These are phyloP conservation scores for Heliconius hewitsoni DNA, from an alignment of 1,140 invertebrate species.

Conservation along the genomic window DNA sequence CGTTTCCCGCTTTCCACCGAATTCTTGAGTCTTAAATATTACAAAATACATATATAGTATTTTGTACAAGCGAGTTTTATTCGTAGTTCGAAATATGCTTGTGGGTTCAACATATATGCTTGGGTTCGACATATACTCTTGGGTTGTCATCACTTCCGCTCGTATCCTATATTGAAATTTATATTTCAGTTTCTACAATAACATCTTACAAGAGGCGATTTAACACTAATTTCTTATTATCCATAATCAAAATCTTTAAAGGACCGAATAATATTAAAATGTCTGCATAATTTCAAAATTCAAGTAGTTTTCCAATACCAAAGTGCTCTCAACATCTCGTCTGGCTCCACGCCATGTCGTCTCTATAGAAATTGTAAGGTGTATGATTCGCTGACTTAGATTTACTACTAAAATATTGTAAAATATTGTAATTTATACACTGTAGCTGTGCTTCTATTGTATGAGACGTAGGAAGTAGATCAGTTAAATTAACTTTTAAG, in stretches of 20 bases:
- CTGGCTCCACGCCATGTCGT: slow-evolving; percentile 6
- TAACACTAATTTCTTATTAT: not conserved
- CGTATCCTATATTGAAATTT: not conserved
- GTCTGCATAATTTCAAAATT: slow-evolving; percentile 8
- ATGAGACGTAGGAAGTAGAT: not conserved
- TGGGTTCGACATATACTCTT: no score
- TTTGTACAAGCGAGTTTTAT: no score
- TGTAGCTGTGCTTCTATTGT: not conserved
- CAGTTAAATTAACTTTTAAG: not conserved
- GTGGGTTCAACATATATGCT: no score
- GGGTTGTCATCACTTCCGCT: not conserved
- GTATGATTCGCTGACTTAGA: slow-evolving; percentile 8
- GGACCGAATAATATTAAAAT: slow-evolving; percentile 7
- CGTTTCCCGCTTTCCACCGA: no score
- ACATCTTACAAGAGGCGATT: not conserved
- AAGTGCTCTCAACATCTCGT: slow-evolving; percentile 4
- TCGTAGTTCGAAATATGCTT: no score
- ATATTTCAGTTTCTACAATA: not conserved
- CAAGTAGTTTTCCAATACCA: slow-evolving; percentile 1
- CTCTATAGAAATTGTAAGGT: slow-evolving; percentile 4
- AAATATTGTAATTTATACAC: slow-evolving; percentile 7
- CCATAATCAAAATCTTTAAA: not conserved
- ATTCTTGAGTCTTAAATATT: no score
- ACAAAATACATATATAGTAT: no score
- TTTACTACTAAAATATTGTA: slow-evolving; percentile 7